Evolutionary conservation across 2,888 invertebrate genomes (phyloP), one percentile per base, ranked within the genome.

Genomic region (Bhutanitis thaidina): DNA sequence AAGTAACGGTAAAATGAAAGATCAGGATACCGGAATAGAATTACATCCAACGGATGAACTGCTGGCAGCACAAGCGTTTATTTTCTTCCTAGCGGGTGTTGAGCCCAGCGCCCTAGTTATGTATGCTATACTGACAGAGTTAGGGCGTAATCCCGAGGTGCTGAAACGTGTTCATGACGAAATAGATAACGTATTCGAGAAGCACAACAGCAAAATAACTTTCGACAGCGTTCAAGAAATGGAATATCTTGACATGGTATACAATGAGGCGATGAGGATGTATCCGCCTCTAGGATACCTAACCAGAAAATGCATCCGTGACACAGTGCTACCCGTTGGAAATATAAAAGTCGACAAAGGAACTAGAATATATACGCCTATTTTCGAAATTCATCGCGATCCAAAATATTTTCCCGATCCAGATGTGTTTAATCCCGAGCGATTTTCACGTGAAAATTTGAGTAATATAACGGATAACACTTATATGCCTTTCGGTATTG

Each of bases 401-500:
- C 73, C 79, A 0, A 66, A 77, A 34, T 75, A 78, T 53, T 89
- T 72, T 50, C 71, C 78, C 0, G 65, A 90, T 10, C 90, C 90
- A 0, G 71, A 80, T 43, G 68, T 67, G 3, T 88, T 85, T 59
- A 71, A 83, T 49, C 87, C 88, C 1, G 80, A 85, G 3, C 69
- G 85, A 41, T 80, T 79, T 56, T 49, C 62, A 3, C 60, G 66
- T 1, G 73, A 77, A 35, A 52, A 58, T 7, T 62, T 61, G 37
- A 55, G 69, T 0, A 87, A 75, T 44, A 46, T 50, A n/a, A 9
- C 45, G 7, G 45, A 51, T 8, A 27, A 16, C 1, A 38, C 41
- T 2, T 51, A 20, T 7, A 58, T 83, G 60, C 86, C 89, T 1
- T 90, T 89, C 56, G 90, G 90, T 1, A 79, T 69, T 59, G 90